Evolutionary conservation across 1,140 invertebrate species (phyloP).

Genomic region (Zaprionus tsacasi): DNA sequence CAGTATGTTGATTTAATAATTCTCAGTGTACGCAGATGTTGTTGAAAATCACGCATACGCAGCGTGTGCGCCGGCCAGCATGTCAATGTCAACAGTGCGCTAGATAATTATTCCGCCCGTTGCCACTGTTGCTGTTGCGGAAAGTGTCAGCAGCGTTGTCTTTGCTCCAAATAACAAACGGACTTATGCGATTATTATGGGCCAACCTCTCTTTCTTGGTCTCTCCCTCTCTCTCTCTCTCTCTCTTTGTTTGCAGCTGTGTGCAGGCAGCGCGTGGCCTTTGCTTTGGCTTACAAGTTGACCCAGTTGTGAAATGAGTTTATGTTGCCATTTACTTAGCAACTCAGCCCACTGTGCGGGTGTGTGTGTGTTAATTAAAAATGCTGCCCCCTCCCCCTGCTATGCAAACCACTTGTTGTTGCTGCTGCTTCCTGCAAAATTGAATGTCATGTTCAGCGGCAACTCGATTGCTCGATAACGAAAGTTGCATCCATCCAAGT

Average conservation of each 20-base stretch:
- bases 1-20: slow-evolving; percentile 27
- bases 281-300: slow-evolving; percentile 45
- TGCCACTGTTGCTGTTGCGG: not conserved
- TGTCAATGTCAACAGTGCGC: slow-evolving; percentile 73
- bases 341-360: not conserved
- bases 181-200: slow-evolving; percentile 64
- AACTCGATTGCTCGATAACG: not conserved
- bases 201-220: not conserved
- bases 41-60: slow-evolving; percentile 70
- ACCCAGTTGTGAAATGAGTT: slow-evolving; percentile 54
- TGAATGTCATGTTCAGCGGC: slow-evolving; percentile 20
- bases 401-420: slow-evolving; percentile 31
- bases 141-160: slow-evolving; percentile 44
- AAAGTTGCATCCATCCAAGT: slow-evolving; percentile 4
- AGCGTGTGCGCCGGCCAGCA: slow-evolving; percentile 46
- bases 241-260: slow-evolving; percentile 20
- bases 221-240: not conserved
- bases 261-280: slow-evolving; percentile 27
- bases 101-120: slow-evolving; percentile 64
- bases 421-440: slow-evolving; percentile 2
- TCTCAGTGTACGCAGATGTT: slow-evolving; percentile 7
- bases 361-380: slow-evolving; percentile 52
- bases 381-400: not conserved
- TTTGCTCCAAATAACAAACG: slow-evolving; percentile 70
- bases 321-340: slow-evolving; percentile 27